These are phyloP conservation scores for Thymelicus sylvestris DNA, from an alignment of 2,888 invertebrate genomes.

Conservation along the genomic window DNA sequence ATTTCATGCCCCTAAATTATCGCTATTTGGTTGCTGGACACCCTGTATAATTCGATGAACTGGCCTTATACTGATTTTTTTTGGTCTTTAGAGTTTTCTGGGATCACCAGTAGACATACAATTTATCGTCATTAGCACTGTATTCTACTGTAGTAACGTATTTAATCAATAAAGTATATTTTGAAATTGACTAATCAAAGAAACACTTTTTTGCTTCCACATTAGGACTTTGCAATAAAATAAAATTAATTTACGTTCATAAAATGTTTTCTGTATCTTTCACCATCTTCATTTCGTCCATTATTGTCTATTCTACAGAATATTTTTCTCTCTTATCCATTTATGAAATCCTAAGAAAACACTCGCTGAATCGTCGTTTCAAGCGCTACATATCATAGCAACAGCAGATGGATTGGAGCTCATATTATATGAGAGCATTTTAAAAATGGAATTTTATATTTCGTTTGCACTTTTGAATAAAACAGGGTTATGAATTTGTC, in stretches of 20 bases:
- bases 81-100: too few species aligned
- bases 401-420: constrained; percentile 35
- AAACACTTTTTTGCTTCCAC: too few species aligned
- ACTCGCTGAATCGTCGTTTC: constrained; percentile 35
- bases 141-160: too few species aligned
- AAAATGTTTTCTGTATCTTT: constrained; percentile 53
- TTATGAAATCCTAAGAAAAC: constrained; percentile 48
- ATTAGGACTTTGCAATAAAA: not conserved
- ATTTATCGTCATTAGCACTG: not conserved
- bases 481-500: constrained; percentile 39
- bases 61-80: too few species aligned
- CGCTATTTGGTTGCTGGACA: too few species aligned
- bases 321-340: constrained; percentile 52
- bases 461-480: constrained; percentile 38
- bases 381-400: constrained; percentile 35
- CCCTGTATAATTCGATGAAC: too few species aligned
- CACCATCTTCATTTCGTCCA: constrained; percentile 62
- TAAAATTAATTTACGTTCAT: not conserved
- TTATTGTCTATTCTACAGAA: constrained; percentile 57
- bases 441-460: constrained; percentile 39
- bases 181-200: too few species aligned
- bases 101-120: too few species aligned
- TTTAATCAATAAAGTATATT: too few species aligned
- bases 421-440: constrained; percentile 34
- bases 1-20: too few species aligned